Evolutionary conservation across 2,888 invertebrate species (phyloP), one percentile per base, ranked within the genome.

Genomic region (Xestia xanthographa): DNA sequence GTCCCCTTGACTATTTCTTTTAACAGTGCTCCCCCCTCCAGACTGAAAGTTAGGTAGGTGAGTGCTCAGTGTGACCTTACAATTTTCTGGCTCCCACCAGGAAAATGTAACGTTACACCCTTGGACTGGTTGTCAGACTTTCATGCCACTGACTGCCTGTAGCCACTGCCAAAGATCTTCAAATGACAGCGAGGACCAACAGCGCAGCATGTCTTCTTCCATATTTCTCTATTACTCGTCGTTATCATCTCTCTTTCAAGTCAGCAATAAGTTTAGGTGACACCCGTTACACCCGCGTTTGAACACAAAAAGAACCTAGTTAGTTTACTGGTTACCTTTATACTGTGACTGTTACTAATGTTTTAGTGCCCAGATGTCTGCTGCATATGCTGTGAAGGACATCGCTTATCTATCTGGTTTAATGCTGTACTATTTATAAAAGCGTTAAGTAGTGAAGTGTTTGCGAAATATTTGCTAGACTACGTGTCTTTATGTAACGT

Each of bases 351-450:
- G 66, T 20, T 60, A 29, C 20, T 62, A 8, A 63, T 77, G 79
- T 75, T 83, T 84, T 84, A 77, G 65, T 72, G 70, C 60, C 77
- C 86, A 87, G 67, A 81, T 86, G 84, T 80, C 75, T 75, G 53
- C 8, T 45, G 60, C 85, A 65, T 62, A 45, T 62, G 73, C 48
- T 43, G 70, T 43, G 80, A 84, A 82, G 82, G 84, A 80, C 84
- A 69, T 69, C 1, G 17, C 71, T 72, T 82, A 84, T 84, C 81
- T 80, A 84, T 84, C 26, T 84, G 53, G 80, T 58, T 79, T 69
- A 79, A 67, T 62, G 68, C 22, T 71, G 5, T 0, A 43, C 53
- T 74, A 79, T 70, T 79, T 60, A 72, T 68, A 78, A 45, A 2
- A 34, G 58, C 53, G 12, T 50, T 73, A 72, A 72, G 65, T 58